phyloP scores from a whole-genome alignment of 1,140 invertebrate genomes.

The Diabrotica virgifera region DNA sequence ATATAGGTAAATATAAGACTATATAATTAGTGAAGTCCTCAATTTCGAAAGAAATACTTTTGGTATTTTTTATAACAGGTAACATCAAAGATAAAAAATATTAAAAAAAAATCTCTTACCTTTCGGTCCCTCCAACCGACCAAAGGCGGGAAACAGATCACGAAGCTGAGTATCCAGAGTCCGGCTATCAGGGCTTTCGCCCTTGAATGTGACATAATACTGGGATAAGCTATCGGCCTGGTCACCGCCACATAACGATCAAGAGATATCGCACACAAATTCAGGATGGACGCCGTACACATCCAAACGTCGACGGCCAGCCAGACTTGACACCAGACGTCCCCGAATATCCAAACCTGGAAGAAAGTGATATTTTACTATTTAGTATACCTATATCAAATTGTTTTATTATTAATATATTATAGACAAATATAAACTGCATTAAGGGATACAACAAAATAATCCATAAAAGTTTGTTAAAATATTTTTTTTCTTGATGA shows the following conservation, averaged over 20 bases:
- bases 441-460: too few relatives aligned
- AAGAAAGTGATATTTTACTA: constrained; percentile 37
- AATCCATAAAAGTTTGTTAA: too few relatives aligned
- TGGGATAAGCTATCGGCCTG: constrained; percentile 87
- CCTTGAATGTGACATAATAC: constrained; percentile 84
- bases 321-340: constrained; percentile 90
- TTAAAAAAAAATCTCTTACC: constrained; percentile 49
- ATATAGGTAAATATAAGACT: too few relatives aligned
- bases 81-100: too few relatives aligned
- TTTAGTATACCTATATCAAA: too few relatives aligned
- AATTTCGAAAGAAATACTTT: too few relatives aligned
- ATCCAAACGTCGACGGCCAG: constrained; percentile 94
- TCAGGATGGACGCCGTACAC: constrained; percentile 93
- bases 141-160: constrained; percentile 94
- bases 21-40: too few relatives aligned
- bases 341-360: constrained; percentile 89
- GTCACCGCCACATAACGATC: constrained; percentile 95
- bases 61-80: background rate
- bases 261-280: constrained; percentile 86
- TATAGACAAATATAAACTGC: too few relatives aligned
- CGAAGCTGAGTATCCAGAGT: constrained; percentile 92
- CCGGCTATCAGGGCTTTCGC: constrained; percentile 85
- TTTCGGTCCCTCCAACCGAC: constrained; percentile 89
- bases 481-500: too few relatives aligned
- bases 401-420: too few relatives aligned